Evolutionary conservation across 2,888 invertebrate species (phyloP).

Genomic region (Syrphus vitripennis): DNA sequence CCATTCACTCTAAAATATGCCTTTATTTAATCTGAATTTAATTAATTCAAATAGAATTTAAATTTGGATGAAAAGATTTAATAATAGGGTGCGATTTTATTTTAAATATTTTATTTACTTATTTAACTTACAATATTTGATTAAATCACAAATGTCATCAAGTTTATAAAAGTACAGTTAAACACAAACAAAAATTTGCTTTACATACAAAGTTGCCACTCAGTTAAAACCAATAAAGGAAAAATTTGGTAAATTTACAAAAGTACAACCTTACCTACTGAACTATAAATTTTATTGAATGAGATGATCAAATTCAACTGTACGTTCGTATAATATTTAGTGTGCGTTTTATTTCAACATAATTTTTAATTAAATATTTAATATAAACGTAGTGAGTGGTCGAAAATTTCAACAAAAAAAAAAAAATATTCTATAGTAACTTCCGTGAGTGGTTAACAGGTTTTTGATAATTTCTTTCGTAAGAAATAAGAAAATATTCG

Average conservation of each 20-base stretch:
- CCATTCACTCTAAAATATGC: no score
- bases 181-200: no score
- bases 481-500: slow-evolving; percentile 15
- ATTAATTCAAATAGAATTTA: no score
- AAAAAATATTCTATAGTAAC: neutral
- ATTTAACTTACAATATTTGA: no score
- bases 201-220: no score
- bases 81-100: no score
- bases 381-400: neutral
- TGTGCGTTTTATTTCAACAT: slow-evolving; percentile 3
- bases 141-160: no score
- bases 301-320: neutral
- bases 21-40: no score
- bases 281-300: neutral
- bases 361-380: slow-evolving; percentile 23
- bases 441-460: slow-evolving; percentile 72
- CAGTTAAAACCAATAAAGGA: no score
- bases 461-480: slow-evolving; percentile 39
- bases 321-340: neutral
- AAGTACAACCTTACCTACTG: neutral
- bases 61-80: no score
- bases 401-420: neutral
- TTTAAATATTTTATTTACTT: no score
- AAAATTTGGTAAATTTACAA: neutral
- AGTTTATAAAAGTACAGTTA: no score